Conservation (phyloP, 2,888 invertebrate species). For the Drosophila mulleri region DNA sequence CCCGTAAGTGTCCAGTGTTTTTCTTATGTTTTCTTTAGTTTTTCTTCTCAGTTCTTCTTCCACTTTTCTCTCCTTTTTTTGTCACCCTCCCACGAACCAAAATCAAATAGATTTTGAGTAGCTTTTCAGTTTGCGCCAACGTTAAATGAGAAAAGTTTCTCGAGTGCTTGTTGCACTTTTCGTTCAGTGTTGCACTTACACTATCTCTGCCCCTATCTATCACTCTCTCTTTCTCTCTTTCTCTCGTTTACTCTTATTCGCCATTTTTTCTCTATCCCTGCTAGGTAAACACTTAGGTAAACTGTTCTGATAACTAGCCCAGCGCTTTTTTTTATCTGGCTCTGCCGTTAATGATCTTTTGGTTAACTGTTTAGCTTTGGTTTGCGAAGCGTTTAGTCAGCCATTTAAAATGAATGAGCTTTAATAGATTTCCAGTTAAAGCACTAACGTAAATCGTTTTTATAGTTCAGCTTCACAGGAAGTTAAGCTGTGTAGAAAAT, state of each 20-base stretch:
- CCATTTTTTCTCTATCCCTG: background rate
- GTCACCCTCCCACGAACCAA: conserved; percentile 13
- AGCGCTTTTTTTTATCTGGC: conserved; percentile 26
- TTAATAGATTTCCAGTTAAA: conserved; percentile 43
- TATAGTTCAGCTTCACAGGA: conserved; percentile 7
- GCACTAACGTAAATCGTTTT: conserved; percentile 7
- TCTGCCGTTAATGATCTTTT: conserved; percentile 68
- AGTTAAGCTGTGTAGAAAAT: background rate
- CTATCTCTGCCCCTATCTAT: conserved; percentile 14
- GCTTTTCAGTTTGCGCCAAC: conserved; percentile 75
- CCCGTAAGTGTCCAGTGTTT: conserved; percentile 65
- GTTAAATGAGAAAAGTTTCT: conserved; percentile 78
- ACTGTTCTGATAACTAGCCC: conserved; percentile 45
- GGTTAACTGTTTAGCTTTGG: conserved; percentile 55
- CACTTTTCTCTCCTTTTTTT: background rate
- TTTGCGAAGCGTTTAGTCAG: conserved; percentile 29
- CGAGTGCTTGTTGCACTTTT: conserved; percentile 78
- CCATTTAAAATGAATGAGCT: conserved; percentile 38
- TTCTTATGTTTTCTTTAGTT: conserved; percentile 21
- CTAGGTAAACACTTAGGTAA: conserved; percentile 46
- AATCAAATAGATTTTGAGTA: conserved; percentile 80
- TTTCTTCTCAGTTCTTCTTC: background rate
- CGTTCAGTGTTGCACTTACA: conserved; percentile 30
- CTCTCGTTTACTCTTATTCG: too few relatives aligned
- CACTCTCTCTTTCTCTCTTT: background rate